These are phyloP conservation scores for Bufo gargarizans DNA, from an alignment of 2,113 vertebrate species.

Conservation along the genomic window DNA sequence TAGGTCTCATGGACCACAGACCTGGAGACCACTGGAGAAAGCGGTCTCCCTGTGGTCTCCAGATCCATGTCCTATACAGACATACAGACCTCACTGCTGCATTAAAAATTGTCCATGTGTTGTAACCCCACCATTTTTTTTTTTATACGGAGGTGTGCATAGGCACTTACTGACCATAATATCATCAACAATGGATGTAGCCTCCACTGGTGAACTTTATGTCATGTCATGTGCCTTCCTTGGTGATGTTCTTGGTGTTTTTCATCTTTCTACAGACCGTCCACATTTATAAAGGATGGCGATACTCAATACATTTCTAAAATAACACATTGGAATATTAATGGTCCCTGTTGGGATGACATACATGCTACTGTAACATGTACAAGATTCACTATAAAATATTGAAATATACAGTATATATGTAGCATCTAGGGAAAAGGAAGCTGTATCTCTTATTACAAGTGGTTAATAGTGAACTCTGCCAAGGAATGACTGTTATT, in stretches of 20 bases:
- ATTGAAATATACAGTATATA: not conserved
- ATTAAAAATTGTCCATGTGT: too few species aligned
- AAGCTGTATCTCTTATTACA: not conserved
- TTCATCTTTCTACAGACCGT: not conserved
- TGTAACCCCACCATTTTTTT: too few species aligned
- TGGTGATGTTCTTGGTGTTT: not conserved
- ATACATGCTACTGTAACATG: not conserved
- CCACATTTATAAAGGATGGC: not conserved
- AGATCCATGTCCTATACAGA: too few species aligned
- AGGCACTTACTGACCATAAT: too few species aligned
- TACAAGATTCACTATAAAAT: not conserved
- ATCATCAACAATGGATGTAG: too few species aligned
- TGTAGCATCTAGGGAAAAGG: not conserved
- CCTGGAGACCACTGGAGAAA: too few species aligned
- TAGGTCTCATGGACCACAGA: too few species aligned
- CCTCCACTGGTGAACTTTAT: not conserved
- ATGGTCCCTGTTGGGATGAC: not conserved
- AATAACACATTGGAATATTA: not conserved
- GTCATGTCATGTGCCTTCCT: not conserved
- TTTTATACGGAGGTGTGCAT: too few species aligned
- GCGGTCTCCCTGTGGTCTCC: too few species aligned
- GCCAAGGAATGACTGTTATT: slow-evolving; percentile 74
- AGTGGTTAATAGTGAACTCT: slow-evolving; percentile 61
- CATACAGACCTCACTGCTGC: too few species aligned
- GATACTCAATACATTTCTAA: not conserved